Percentiles rank a stretch among this genome's conserved stretches.
Conservation (phyloP, 2,113 vertebrate genomes). For the Sinocyclocheilus grahami region DNA sequence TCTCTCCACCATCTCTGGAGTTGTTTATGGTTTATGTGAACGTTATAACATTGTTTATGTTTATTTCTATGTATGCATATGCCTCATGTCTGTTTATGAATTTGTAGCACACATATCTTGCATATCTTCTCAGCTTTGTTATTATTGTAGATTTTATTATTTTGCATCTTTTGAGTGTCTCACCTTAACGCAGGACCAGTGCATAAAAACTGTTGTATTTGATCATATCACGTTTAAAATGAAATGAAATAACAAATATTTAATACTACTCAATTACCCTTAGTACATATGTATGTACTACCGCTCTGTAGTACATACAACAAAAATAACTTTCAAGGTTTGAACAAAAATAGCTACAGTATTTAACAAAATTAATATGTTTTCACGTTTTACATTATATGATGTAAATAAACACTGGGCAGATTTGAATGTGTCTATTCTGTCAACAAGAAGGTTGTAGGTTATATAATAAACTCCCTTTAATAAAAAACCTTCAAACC, state of each 20-base stretch:
- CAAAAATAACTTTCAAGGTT: neutral
- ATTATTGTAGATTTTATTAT: neutral
- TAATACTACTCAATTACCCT: neutral
- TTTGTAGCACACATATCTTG: neutral
- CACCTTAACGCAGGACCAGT: neutral
- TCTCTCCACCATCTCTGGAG: too few relatives aligned
- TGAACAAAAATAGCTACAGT: neutral
- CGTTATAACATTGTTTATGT: neutral
- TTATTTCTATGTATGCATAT: neutral
- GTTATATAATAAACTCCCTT: neutral
- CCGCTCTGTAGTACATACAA: too few relatives aligned
- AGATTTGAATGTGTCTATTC: neutral
- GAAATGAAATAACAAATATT: too few relatives aligned
- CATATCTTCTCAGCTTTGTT: neutral
- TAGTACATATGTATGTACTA: neutral
- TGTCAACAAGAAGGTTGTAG: neutral
- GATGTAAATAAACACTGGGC: neutral
- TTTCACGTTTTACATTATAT: neutral
- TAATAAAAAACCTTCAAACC: neutral
- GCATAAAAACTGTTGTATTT: neutral
- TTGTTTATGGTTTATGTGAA: neutral
- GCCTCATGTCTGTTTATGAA: neutral
- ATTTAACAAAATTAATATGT: neutral
- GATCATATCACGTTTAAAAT: neutral
- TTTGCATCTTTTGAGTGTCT: neutral